Evolutionary conservation across 2,113 vertebrate genomes (phyloP).

Genomic region (Ovis canadensis): DNA sequence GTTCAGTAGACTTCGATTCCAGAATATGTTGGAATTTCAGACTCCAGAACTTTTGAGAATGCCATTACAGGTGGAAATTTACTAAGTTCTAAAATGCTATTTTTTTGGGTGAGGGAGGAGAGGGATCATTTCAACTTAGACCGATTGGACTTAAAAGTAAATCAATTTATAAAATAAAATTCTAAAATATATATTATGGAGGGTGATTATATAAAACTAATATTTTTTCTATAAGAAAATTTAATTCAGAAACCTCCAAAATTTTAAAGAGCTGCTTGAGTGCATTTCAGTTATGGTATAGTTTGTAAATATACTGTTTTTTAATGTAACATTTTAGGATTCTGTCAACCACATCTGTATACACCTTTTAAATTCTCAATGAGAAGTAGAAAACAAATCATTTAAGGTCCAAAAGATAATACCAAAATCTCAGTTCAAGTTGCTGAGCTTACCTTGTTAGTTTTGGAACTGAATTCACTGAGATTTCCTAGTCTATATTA

Average conservation of each 20-base stretch:
- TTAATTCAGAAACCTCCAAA: neutral
- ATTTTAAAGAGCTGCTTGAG: neutral
- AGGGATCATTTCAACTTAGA: neutral
- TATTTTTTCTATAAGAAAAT: neutral
- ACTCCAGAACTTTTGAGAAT: slow-evolving; percentile 93
- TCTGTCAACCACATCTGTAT: neutral
- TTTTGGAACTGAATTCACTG: neutral
- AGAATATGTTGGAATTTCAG: slow-evolving; percentile 94
- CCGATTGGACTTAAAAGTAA: neutral
- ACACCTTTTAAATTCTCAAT: neutral
- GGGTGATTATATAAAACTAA: neutral
- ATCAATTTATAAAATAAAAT: slow-evolving; percentile 2
- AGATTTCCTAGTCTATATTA: neutral
- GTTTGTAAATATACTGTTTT: neutral
- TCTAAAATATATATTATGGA: neutral
- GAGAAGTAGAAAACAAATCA: slow-evolving; percentile 4
- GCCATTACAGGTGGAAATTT: slow-evolving; percentile 90
- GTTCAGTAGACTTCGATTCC: slow-evolving; percentile 90
- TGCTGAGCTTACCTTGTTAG: neutral
- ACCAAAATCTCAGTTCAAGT: neutral
- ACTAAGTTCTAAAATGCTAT: neutral
- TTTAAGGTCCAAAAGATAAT: neutral
- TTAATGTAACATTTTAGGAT: neutral
- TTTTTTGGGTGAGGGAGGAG: neutral
- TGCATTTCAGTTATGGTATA: neutral